Evolutionary conservation across 2,888 invertebrate species (phyloP).

Genomic region (Elysia crispata): DNA sequence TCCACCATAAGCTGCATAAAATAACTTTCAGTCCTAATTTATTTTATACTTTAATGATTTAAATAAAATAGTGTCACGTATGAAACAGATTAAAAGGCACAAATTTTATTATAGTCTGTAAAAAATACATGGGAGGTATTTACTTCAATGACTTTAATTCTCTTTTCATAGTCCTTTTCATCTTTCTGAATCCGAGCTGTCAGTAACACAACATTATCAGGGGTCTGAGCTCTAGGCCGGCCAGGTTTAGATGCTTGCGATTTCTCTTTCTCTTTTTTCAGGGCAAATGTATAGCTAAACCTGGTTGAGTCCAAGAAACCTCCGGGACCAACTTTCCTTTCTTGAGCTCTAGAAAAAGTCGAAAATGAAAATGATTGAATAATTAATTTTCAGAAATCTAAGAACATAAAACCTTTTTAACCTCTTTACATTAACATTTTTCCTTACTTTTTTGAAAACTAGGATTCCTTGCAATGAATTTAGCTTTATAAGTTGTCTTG

Average conservation of each 20-base stretch:
- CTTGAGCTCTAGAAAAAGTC: constrained; percentile 66
- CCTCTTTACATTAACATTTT: too few species aligned
- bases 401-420: too few species aligned
- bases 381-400: too few species aligned
- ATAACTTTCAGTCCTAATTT: too few species aligned
- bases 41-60: too few species aligned
- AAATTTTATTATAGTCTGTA: not conserved
- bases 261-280: constrained; percentile 55
- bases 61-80: too few species aligned
- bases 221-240: constrained; percentile 37
- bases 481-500: too few species aligned
- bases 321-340: constrained; percentile 73
- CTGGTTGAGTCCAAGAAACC: constrained; percentile 73
- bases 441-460: too few species aligned
- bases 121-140: not conserved
- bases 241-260: constrained; percentile 43
- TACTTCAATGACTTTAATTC: constrained; percentile 75
- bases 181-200: constrained; percentile 64
- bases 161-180: constrained; percentile 70
- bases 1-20: too few species aligned
- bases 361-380: not conserved
- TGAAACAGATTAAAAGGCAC: too few species aligned
- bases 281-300: constrained; percentile 63
- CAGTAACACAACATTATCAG: constrained; percentile 65
- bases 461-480: too few species aligned